Conservation (phyloP, 1,140 invertebrate genomes). For the Tachypleus tridentatus region DNA sequence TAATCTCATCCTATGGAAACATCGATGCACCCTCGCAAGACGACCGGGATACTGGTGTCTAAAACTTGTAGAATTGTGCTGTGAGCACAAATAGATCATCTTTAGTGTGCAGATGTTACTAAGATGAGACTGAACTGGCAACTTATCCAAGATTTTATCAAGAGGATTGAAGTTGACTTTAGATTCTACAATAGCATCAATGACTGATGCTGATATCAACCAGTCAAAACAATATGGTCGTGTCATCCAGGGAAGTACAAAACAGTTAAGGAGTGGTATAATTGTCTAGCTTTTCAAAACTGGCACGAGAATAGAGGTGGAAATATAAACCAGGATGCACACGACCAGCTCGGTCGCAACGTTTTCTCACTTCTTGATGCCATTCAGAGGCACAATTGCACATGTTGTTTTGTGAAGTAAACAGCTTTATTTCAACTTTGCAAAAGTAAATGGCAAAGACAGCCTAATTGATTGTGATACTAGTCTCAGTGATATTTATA, state of each 20-base stretch:
- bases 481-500: too few species aligned
- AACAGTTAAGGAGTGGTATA: constrained; percentile 93
- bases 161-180: constrained; percentile 64
- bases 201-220: constrained; percentile 71
- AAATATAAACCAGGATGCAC: too few species aligned
- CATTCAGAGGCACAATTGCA: too few species aligned
- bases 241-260: constrained; percentile 86
- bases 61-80: constrained; percentile 85
- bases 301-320: too few species aligned
- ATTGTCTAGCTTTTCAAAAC: constrained; percentile 51
- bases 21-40: constrained; percentile 60
- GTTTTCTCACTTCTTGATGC: too few species aligned
- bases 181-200: constrained; percentile 86
- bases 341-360: too few species aligned
- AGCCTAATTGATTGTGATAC: too few species aligned
- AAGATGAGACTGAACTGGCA: constrained; percentile 81
- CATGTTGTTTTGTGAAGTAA: too few species aligned
- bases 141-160: constrained; percentile 77
- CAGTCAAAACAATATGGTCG: constrained; percentile 68
- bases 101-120: too few species aligned
- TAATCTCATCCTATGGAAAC: constrained; percentile 72
- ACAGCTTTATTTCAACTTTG: too few species aligned
- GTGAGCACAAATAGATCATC: constrained; percentile 90
- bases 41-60: constrained; percentile 39
- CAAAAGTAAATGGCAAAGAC: too few species aligned